Evolutionary conservation across 2,888 invertebrate species (phyloP).

Genomic region (Ophraella communa): DNA sequence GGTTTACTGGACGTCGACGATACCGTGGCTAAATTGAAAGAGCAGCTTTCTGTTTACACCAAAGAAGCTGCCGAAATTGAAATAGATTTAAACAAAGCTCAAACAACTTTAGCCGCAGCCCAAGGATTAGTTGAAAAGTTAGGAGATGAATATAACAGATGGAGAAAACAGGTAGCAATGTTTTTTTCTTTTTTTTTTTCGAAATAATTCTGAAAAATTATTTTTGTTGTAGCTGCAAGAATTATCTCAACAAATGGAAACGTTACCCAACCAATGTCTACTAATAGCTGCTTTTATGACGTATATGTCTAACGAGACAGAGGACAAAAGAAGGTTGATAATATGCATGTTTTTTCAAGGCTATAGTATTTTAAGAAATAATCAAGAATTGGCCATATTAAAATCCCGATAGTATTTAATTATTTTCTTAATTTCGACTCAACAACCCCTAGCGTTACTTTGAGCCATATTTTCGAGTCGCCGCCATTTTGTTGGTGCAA

Average conservation of each 20-base stretch:
- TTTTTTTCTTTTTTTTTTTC: not conserved
- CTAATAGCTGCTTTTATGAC: conserved; percentile 81
- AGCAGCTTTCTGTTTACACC: conserved; percentile 83
- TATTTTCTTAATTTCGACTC: too few species aligned
- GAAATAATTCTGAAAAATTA: not conserved
- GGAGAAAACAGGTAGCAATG: conserved; percentile 74
- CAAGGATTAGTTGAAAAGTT: conserved; percentile 85
- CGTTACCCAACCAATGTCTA: conserved; percentile 70
- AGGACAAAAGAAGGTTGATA: conserved; percentile 69
- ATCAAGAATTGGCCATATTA: too few species aligned
- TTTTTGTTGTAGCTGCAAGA: conserved; percentile 63
- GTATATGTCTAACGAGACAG: conserved; percentile 70
- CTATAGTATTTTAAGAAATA: not conserved
- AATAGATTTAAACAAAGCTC: conserved; percentile 78
- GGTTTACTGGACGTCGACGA: conserved; percentile 83
- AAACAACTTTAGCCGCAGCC: conserved; percentile 78
- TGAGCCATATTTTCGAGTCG: too few species aligned
- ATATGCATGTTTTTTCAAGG: not conserved
- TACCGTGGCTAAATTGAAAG: conserved; percentile 78
- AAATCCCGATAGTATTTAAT: too few species aligned
- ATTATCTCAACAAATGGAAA: conserved; percentile 67
- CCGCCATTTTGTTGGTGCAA: too few species aligned
- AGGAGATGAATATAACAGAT: conserved; percentile 86
- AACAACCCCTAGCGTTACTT: too few species aligned
- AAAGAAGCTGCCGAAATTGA: conserved; percentile 94